Evolutionary conservation across 1,140 invertebrate genomes (phyloP).

Genomic region (Euwallacea fornicatus): DNA sequence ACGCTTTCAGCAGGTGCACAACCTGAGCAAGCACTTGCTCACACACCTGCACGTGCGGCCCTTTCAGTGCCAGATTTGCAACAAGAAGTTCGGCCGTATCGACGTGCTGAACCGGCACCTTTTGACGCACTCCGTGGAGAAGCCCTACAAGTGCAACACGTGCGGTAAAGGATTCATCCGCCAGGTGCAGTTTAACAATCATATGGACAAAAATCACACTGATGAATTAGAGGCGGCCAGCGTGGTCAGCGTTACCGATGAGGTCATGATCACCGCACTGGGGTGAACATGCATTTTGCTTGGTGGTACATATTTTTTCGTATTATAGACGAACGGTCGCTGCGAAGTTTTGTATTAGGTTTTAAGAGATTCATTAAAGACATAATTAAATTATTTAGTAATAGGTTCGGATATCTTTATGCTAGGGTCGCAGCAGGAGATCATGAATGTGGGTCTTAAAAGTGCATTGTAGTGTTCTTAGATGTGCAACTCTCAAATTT

Average conservation of each 20-base stretch:
- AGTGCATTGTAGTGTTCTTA: no score
- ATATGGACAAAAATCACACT: slow-evolving; percentile 32
- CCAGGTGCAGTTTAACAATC: slow-evolving; percentile 34
- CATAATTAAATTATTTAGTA: no score
- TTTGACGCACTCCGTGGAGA: slow-evolving; percentile 47
- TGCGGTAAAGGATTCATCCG: slow-evolving; percentile 48
- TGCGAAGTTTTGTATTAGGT: no score
- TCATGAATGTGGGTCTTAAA: no score
- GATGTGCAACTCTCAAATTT: no score
- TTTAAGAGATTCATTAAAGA: no score
- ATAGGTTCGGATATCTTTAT: no score
- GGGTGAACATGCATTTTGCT: no score
- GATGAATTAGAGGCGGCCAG: background rate
- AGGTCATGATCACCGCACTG: background rate
- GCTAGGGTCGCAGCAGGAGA: no score
- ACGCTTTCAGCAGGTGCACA: slow-evolving; percentile 82
- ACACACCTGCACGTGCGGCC: slow-evolving; percentile 74
- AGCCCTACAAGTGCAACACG: slow-evolving; percentile 44
- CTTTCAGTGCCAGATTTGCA: slow-evolving; percentile 73
- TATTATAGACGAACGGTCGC: no score
- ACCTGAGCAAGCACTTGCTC: slow-evolving; percentile 81
- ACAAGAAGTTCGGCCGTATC: slow-evolving; percentile 46
- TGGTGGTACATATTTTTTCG: no score
- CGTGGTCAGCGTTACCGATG: slow-evolving; percentile 4
- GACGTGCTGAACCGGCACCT: slow-evolving; percentile 50